These are phyloP conservation scores for Bombus sibiricus DNA, from an alignment of 1,140 invertebrate species.

Conservation along the genomic window DNA sequence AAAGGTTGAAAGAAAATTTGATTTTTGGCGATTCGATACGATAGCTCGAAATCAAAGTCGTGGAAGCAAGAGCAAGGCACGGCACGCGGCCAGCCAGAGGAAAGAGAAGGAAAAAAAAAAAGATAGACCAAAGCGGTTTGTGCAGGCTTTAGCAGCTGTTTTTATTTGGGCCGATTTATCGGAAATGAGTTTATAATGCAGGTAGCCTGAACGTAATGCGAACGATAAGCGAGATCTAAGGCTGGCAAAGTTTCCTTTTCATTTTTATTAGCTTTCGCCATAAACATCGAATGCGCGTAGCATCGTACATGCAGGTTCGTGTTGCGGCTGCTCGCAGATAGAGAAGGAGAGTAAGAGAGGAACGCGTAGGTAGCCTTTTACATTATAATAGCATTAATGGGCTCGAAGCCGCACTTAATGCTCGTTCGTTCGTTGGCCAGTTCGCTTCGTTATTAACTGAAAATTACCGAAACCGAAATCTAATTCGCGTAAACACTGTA, in stretches of 20 bases:
- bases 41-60: not conserved
- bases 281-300: conserved; percentile 38
- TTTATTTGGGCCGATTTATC: conserved; percentile 75
- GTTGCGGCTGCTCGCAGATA: conserved; percentile 2
- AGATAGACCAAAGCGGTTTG: conserved; percentile 48
- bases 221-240: conserved; percentile 70
- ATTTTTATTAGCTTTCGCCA: conserved; percentile 37
- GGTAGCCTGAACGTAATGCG: conserved; percentile 71
- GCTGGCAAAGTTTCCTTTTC: conserved; percentile 41
- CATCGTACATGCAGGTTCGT: conserved; percentile 23
- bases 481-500: conserved; percentile 77
- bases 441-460: conserved; percentile 75
- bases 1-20: not conserved
- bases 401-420: conserved; percentile 64
- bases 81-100: not conserved
- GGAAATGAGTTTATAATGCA: conserved; percentile 77
- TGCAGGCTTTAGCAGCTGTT: conserved; percentile 61
- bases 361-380: conserved; percentile 67
- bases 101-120: not conserved
- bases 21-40: not conserved
- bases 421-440: conserved; percentile 60
- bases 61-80: conserved; percentile 6
- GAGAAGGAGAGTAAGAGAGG: conserved; percentile 4
- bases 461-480: conserved; percentile 77
- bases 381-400: conserved; percentile 73